These are phyloP conservation scores for Ornithorhynchus anatinus DNA, from an alignment of 2,113 vertebrate genomes.

Conservation along the genomic window DNA sequence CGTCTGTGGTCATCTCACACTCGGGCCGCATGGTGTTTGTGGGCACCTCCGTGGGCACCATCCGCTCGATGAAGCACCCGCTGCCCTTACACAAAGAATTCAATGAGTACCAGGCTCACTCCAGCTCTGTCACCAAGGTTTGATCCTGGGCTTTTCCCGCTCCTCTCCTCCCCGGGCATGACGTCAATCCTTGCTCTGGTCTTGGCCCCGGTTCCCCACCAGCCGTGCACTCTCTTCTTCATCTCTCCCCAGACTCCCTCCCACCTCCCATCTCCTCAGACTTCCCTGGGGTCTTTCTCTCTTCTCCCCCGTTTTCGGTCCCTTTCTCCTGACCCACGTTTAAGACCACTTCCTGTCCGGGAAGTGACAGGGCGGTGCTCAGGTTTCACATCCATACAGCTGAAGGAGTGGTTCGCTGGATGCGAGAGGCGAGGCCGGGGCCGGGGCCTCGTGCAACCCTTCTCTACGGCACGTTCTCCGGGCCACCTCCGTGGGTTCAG, in stretches of 20 bases:
- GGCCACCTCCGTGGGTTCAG: no score
- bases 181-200: background rate
- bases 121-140: slow-evolving; percentile 90
- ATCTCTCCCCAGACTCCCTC: background rate
- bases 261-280: background rate
- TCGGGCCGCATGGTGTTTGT: slow-evolving; percentile 84
- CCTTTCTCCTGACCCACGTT: no score
- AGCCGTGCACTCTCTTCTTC: background rate
- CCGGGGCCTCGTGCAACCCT: no score
- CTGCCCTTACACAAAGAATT: slow-evolving; percentile 81
- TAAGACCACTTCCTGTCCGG: no score
- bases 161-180: background rate
- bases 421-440: no score
- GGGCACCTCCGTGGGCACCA: slow-evolving; percentile 83
- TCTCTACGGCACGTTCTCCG: no score
- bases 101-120: slow-evolving; percentile 86
- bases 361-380: no score
- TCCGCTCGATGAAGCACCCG: slow-evolving; percentile 88
- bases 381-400: no score
- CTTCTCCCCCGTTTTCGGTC: background rate
- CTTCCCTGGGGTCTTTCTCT: background rate
- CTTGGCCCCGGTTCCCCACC: background rate
- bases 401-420: no score
- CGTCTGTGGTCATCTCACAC: slow-evolving; percentile 79
- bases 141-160: background rate